These are phyloP conservation scores for Peromyscus polionotus DNA, from an alignment of 2,113 vertebrate species.

Conservation along the genomic window DNA sequence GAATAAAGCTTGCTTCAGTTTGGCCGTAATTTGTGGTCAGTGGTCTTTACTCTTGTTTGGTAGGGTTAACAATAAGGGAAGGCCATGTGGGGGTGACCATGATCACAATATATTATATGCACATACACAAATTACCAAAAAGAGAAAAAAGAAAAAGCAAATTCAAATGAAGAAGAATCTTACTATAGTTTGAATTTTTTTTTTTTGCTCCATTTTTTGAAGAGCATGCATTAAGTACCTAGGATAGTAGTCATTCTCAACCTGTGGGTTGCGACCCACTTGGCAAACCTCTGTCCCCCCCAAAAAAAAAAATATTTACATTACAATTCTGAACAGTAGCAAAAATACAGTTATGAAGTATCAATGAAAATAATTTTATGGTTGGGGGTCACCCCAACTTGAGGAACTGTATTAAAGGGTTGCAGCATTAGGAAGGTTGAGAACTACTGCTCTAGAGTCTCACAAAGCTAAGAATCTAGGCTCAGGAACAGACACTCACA, in stretches of 20 bases:
- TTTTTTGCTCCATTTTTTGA: slow-evolving; percentile 5
- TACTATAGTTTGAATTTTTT: background rate
- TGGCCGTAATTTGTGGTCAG: too few relatives aligned
- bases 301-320: too few relatives aligned
- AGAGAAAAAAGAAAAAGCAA: background rate
- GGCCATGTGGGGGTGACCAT: background rate
- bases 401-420: too few relatives aligned
- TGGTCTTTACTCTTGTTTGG: background rate
- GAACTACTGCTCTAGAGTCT: background rate
- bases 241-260: too few relatives aligned
- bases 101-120: background rate
- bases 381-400: too few relatives aligned
- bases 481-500: background rate
- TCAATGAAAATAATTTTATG: too few relatives aligned
- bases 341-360: too few relatives aligned
- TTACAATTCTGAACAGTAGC: too few relatives aligned
- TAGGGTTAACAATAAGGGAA: background rate
- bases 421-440: too few relatives aligned
- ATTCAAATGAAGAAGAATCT: background rate
- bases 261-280: too few relatives aligned
- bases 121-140: background rate
- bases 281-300: too few relatives aligned
- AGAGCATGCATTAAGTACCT: background rate
- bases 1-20: background rate
- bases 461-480: background rate